Evolutionary conservation across 2,113 vertebrate species (phyloP), one percentile per base, ranked within the genome.

Genomic region (Dasyprocta punctata): DNA sequence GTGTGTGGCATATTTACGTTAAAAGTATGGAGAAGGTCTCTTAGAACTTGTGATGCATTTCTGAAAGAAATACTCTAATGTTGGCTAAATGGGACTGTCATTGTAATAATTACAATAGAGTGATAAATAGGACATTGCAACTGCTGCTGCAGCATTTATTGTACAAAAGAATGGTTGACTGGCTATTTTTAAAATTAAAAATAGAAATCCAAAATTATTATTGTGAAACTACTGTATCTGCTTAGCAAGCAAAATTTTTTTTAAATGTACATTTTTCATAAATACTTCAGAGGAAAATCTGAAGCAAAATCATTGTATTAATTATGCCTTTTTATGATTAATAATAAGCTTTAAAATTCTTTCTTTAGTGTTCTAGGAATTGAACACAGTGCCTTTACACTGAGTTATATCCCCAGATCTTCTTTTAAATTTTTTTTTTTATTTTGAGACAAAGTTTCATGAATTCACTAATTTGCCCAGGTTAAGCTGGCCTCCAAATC

Each of bases 81-180:
- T 71, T 92, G 41, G 24, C 63, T 87, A 82, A 65, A 47, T 38
- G 36, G 3, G 24, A 47, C n/a, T 91, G 36, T 89, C 38, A 86
- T 54, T 65, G 2, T 82, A 92, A 90, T 92, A 96, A 93, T 78
- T 90, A 61, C 2, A 83, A 82, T 30, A 82, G 36, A 95, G 28
- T 96, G 60, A 95, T 94, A 80, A 95, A 92, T 81, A 95, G 49
- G 73, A 80, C 41, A 87, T 49, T 84, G 20, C 2, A 95, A 78
- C 16, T 87, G 67, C 73, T 91, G 10, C 41, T 89, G 80, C 0
- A 89, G 90, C 41, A 95, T 49, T 94, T 80, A 7, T 81, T 95
- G 14, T 61, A 80, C 41, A 89, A 84, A 93, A 78, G 47, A 94
- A 86, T 75, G 47, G 24, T 38, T 95, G 60, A 96, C 58, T 81